phyloP scores from a whole-genome alignment of 2,888 invertebrate species.

The Athalia cordata region DNA sequence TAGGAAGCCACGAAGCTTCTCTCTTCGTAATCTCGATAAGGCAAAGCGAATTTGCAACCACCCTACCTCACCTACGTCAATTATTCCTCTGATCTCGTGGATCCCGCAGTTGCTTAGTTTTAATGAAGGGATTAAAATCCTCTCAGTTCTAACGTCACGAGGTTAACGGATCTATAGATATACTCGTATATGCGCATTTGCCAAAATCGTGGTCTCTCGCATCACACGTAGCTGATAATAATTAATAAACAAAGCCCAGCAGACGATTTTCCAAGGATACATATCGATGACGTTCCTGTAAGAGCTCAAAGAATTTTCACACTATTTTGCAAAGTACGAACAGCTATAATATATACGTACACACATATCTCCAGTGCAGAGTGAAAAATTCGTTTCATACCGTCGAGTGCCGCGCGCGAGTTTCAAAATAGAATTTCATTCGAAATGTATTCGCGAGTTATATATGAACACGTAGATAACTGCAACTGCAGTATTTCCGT shows the following conservation, averaged over 20 bases:
- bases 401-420: background rate
- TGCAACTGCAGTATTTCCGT: background rate
- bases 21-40: slow-evolving; percentile 53
- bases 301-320: no score
- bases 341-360: no score
- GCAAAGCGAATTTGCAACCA: slow-evolving; percentile 7
- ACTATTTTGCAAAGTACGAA: no score
- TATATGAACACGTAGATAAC: background rate
- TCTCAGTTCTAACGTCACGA: slow-evolving; percentile 8
- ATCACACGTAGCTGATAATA: no score
- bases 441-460: slow-evolving; percentile 28
- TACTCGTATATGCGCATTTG: background rate
- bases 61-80: slow-evolving; percentile 35
- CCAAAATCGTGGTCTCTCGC: background rate
- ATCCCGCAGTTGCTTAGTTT: slow-evolving; percentile 31
- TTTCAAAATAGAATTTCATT: slow-evolving; percentile 29
- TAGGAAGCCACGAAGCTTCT: slow-evolving; percentile 29
- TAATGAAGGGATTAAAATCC: slow-evolving; percentile 35
- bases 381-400: slow-evolving; percentile 11
- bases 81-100: slow-evolving; percentile 37
- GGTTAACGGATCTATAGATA: background rate
- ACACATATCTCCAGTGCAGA: background rate
- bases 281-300: no score
- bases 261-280: no score
- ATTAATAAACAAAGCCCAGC: no score